A percentile compares a stretch with the other conserved stretches of the same genome.
Evolutionary conservation across 2,888 invertebrate genomes (phyloP).

Genomic region (Sepioteuthis lessoniana): DNA sequence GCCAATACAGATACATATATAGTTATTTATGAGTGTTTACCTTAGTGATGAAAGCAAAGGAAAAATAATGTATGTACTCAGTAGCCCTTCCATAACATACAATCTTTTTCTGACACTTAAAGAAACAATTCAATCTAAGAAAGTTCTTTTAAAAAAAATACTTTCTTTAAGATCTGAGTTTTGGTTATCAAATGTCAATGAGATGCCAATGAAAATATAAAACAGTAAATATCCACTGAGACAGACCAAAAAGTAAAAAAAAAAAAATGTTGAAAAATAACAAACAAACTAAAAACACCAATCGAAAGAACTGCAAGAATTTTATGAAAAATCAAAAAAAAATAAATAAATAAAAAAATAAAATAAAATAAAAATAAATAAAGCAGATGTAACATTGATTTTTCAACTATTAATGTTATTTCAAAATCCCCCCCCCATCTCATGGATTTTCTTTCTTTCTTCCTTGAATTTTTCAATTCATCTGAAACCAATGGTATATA

Average conservation of each 20-base stretch:
- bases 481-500: neutral
- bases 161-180: neutral
- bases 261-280: neutral
- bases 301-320: neutral
- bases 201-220: neutral
- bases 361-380: neutral
- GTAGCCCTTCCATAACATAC: no score
- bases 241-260: neutral
- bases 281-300: neutral
- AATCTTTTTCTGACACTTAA: no score
- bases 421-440: neutral
- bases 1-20: no score
- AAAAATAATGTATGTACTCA: no score
- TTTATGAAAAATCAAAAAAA: neutral
- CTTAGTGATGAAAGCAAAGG: no score
- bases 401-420: neutral
- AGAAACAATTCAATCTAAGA: no score
- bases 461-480: neutral
- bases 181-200: neutral
- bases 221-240: neutral
- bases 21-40: no score
- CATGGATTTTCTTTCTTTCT: neutral
- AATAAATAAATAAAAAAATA: no score
- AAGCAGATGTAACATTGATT: neutral
- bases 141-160: no score